A percentile compares a stretch with the other conserved stretches of the same genome.
Evolutionary conservation across 1,140 invertebrate species (phyloP).

Genomic region (Cyphomyrmex costatus): DNA sequence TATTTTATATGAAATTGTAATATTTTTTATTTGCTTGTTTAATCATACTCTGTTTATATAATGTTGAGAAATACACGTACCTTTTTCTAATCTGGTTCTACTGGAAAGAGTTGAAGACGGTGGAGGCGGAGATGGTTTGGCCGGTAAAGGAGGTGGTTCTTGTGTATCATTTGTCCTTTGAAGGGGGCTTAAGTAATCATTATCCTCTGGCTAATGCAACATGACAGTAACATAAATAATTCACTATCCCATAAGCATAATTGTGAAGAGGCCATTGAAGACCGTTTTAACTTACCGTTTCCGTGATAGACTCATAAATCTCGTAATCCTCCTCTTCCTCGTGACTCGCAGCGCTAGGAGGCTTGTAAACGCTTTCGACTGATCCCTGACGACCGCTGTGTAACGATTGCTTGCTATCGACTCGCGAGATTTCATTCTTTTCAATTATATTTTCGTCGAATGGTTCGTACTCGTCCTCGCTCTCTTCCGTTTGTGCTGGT

Average conservation of each 20-base stretch:
- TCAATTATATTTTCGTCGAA: slow-evolving; percentile 80
- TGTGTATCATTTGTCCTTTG: slow-evolving; percentile 14
- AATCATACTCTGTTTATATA: background rate
- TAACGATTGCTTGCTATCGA: slow-evolving; percentile 80
- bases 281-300: slow-evolving; percentile 75
- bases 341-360: slow-evolving; percentile 76
- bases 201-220: slow-evolving; percentile 77
- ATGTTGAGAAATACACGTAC: slow-evolving; percentile 49
- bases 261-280: background rate
- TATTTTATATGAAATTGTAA: background rate
- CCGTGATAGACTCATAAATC: slow-evolving; percentile 84
- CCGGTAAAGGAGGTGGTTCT: slow-evolving; percentile 78
- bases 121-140: slow-evolving; percentile 70
- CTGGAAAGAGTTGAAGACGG: slow-evolving; percentile 39
- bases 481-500: slow-evolving; percentile 79
- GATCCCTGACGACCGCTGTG: slow-evolving; percentile 78
- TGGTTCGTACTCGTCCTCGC: slow-evolving; percentile 83
- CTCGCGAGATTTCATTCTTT: slow-evolving; percentile 65
- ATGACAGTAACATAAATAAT: slow-evolving; percentile 19
- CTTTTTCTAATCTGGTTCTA: slow-evolving; percentile 45
- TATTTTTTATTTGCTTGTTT: background rate
- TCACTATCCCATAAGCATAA: background rate
- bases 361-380: slow-evolving; percentile 80
- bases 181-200: slow-evolving; percentile 69
- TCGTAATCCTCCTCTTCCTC: slow-evolving; percentile 80